Evolutionary conservation across 64 coral and sea anemone species (phyloP).

Genomic region (Trachythela sp.): DNA sequence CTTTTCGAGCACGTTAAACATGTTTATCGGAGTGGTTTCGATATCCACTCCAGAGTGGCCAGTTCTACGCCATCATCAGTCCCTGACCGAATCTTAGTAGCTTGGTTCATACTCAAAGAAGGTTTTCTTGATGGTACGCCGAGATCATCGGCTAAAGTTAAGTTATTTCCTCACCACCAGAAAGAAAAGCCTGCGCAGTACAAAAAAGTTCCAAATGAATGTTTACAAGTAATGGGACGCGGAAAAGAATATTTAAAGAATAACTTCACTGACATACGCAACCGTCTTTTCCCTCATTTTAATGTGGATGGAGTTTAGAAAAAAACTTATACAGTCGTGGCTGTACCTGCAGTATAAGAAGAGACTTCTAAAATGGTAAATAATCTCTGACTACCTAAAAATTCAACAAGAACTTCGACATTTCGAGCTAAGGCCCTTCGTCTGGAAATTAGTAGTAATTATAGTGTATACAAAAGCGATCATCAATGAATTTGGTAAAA

Average conservation of each 20-base stretch:
- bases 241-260: background rate
- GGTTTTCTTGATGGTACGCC: background rate
- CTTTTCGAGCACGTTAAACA: background rate
- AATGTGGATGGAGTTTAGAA: background rate
- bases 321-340: too few relatives aligned
- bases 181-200: background rate
- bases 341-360: too few relatives aligned
- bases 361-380: too few relatives aligned
- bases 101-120: constrained; percentile 19
- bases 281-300: background rate
- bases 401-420: too few relatives aligned
- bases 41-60: background rate
- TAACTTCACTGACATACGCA: background rate
- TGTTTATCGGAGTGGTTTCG: constrained; percentile 4
- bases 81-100: constrained; percentile 12
- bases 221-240: background rate
- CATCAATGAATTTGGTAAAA: too few relatives aligned
- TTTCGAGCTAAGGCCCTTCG: too few relatives aligned
- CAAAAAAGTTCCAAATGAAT: background rate
- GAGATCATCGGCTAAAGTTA: background rate
- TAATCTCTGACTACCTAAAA: too few relatives aligned
- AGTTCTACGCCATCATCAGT: background rate
- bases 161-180: background rate
- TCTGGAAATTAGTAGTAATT: too few relatives aligned
- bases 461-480: too few relatives aligned